Percentiles rank a stretch among this genome's conserved stretches.
These are phyloP conservation scores for Anadara kagoshimensis DNA, from an alignment of 1,140 invertebrate species.

Conservation along the genomic window DNA sequence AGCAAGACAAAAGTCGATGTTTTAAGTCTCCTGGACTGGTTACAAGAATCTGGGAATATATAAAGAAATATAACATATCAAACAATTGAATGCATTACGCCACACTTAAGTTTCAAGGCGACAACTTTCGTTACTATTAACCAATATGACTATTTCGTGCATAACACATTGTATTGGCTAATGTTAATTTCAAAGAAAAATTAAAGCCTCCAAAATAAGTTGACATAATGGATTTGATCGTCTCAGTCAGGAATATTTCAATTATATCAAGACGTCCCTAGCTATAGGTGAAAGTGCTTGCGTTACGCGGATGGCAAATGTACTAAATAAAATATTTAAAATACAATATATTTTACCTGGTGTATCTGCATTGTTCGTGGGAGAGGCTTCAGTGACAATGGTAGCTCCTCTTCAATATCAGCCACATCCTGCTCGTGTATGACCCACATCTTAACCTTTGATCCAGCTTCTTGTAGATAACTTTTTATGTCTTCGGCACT, in stretches of 20 bases:
- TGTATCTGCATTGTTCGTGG: slow-evolving; percentile 3
- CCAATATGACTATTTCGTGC: no score
- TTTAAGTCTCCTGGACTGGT: background rate
- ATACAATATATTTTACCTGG: slow-evolving; percentile 5
- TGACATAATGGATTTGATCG: no score
- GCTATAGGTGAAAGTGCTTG: no score
- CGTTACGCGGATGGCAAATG: background rate
- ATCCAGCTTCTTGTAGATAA: background rate
- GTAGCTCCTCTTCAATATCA: background rate
- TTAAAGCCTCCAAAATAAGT: no score
- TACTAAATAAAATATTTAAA: background rate
- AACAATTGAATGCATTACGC: no score
- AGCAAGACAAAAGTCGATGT: background rate
- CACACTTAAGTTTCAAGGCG: no score
- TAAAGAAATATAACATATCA: no score
- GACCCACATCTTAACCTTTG: background rate
- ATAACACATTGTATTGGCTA: no score
- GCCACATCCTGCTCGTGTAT: background rate
- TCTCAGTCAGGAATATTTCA: no score
- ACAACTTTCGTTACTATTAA: no score
- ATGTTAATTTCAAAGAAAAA: no score
- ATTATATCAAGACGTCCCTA: no score
- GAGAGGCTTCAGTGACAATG: background rate
- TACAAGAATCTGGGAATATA: slow-evolving; percentile 5
- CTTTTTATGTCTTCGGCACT: background rate